Conservation (phyloP, 1,140 invertebrate species). For the Lithobius niger region DNA sequence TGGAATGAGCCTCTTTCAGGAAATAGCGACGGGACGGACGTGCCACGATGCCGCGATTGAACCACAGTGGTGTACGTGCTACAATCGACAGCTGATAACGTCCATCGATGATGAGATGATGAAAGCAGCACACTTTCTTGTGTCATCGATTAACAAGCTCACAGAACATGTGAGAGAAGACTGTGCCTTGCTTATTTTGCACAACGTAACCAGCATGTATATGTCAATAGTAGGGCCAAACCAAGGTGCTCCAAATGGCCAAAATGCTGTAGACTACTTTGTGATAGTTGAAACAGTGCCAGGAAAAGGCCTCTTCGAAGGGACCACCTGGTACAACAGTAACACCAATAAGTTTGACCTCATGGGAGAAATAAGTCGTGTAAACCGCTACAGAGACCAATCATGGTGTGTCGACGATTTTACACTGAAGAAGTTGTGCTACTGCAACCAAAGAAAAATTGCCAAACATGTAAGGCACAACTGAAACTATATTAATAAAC, state of each 20-base stretch:
- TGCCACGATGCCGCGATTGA: constrained; percentile 30
- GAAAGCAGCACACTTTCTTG: no score
- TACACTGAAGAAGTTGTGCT: constrained; percentile 18
- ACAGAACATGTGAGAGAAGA: not conserved
- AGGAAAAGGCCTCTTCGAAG: constrained; percentile 16
- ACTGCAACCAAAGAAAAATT: no score
- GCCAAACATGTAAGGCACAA: no score
- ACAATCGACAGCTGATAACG: no score
- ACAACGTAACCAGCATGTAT: constrained; percentile 5
- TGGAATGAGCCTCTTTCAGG: constrained; percentile 1
- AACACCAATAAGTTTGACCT: constrained; percentile 14
- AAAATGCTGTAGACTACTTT: constrained; percentile 4
- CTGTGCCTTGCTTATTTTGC: not conserved
- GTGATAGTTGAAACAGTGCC: constrained; percentile 12
- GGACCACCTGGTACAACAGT: constrained; percentile 11
- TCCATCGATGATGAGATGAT: not conserved
- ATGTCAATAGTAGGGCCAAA: not conserved
- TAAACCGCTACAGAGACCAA: constrained; percentile 15
- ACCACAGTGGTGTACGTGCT: constrained; percentile 33
- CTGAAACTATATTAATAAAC: no score
- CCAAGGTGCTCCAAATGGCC: not conserved
- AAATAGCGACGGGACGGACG: constrained; percentile 18
- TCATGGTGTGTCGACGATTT: constrained; percentile 19
- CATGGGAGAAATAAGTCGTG: constrained; percentile 11
- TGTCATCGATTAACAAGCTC: not conserved